A percentile compares a stretch with the other conserved stretches of the same genome.
These are phyloP conservation scores for Brotula barbata DNA, from an alignment of 2,797 vertebrate genomes.

Conservation along the genomic window DNA sequence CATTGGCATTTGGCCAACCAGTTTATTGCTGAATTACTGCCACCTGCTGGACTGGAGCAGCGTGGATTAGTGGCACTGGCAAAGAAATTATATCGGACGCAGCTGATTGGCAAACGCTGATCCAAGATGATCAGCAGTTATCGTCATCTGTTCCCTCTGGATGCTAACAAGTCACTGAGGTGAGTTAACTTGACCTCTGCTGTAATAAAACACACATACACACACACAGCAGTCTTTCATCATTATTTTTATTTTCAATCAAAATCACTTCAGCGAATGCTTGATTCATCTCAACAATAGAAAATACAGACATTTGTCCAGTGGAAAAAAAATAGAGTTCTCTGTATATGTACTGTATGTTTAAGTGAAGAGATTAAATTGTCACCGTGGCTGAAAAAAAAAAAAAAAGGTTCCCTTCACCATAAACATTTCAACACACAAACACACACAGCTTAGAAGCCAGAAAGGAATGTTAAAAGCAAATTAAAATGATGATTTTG, in stretches of 20 bases:
- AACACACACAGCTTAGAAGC: conserved; percentile 52
- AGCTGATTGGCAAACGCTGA: no score
- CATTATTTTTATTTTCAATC: conserved; percentile 59
- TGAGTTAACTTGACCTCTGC: no score
- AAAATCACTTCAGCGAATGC: conserved; percentile 53
- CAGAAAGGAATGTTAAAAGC: conserved; percentile 13
- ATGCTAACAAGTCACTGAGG: no score
- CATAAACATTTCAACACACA: conserved; percentile 31
- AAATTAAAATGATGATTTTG: conserved; percentile 5
- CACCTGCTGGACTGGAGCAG: no score
- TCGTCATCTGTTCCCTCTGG: no score
- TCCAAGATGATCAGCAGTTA: no score
- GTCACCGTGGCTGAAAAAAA: conserved; percentile 52
- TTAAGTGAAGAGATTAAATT: conserved; percentile 52
- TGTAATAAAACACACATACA: no score
- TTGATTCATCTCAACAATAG: conserved; percentile 37
- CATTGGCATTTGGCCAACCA: no score
- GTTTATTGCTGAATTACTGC: no score
- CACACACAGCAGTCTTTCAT: no score
- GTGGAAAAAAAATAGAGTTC: conserved; percentile 48
- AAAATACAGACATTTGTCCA: conserved; percentile 74
- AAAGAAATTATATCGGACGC: no score
- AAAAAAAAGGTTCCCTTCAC: conserved; percentile 40
- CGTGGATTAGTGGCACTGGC: no score
- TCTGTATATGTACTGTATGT: conserved; percentile 18